Percentiles rank a stretch among this genome's conserved stretches.
Evolutionary conservation across 2,113 vertebrate genomes (phyloP).

Genomic region (Notechis scutatus): DNA sequence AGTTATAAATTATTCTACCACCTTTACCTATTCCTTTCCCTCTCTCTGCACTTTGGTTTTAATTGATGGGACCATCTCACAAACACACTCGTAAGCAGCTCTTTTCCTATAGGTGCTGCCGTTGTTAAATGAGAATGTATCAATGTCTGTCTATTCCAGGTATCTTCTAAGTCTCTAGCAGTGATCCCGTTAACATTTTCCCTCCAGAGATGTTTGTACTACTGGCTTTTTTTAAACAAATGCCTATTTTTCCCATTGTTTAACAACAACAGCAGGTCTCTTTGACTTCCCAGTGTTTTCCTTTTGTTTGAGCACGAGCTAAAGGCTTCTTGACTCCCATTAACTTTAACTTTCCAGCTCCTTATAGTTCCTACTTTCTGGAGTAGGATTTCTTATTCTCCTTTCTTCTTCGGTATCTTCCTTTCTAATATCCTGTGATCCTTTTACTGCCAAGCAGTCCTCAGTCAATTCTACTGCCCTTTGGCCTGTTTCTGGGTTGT

Average conservation of each 20-base stretch:
- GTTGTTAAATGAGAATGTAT: neutral
- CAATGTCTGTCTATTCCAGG: neutral
- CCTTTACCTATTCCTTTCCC: neutral
- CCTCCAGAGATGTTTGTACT: neutral
- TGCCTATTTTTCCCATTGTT: neutral
- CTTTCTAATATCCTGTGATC: neutral
- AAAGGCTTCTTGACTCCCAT: neutral
- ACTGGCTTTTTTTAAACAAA: neutral
- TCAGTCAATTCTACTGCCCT: neutral
- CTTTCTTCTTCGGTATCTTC: no score
- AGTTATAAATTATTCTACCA: neutral
- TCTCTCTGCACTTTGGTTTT: neutral
- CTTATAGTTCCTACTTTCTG: neutral
- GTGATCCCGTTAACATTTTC: neutral
- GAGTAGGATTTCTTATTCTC: no score
- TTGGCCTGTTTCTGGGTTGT: neutral
- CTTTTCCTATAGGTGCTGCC: neutral
- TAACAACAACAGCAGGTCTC: neutral
- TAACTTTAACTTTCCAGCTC: neutral
- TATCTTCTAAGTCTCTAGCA: neutral
- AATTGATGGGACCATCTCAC: neutral
- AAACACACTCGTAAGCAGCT: neutral
- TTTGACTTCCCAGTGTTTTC: neutral
- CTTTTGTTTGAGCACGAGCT: neutral
- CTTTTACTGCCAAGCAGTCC: neutral